Evolutionary conservation across 2,797 vertebrate genomes (phyloP).

Genomic region (Lepus oiostolus): DNA sequence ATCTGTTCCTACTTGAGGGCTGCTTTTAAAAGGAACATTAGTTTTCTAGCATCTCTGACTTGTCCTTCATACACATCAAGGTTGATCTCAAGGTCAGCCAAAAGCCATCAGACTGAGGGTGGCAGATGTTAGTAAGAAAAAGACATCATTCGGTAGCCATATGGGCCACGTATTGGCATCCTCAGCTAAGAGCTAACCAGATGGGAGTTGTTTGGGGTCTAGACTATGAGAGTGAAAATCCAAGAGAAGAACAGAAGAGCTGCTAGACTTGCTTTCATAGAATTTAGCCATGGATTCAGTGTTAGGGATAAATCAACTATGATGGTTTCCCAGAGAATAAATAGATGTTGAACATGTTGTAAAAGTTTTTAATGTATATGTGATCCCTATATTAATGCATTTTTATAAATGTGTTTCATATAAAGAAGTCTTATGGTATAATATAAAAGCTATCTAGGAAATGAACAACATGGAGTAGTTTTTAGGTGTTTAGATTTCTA

Average conservation of each 20-base stretch:
- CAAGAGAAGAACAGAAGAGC: not conserved
- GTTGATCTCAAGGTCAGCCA: not conserved
- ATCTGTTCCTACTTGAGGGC: not conserved
- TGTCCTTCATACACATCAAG: not conserved
- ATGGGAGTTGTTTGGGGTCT: not conserved
- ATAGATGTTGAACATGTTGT: conserved; percentile 17
- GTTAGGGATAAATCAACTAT: not conserved
- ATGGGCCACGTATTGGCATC: not conserved
- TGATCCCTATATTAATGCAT: conserved; percentile 8
- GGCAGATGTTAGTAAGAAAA: not conserved
- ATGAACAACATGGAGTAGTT: not conserved
- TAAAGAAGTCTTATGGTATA: not conserved
- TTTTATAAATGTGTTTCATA: not conserved
- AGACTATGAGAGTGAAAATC: not conserved
- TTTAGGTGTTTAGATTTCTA: conserved; percentile 26
- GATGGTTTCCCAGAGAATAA: not conserved
- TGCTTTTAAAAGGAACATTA: not conserved
- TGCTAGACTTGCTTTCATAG: not conserved
- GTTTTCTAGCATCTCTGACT: not conserved
- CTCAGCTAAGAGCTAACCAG: not conserved
- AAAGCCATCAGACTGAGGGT: not conserved
- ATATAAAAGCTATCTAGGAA: not conserved
- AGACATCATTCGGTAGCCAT: not conserved
- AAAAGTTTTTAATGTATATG: not conserved
- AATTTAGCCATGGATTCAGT: not conserved